Percentiles rank a stretch among this genome's conserved stretches.
Conservation (phyloP, 2,797 vertebrate genomes). For the Pantherophis vulpinus region DNA sequence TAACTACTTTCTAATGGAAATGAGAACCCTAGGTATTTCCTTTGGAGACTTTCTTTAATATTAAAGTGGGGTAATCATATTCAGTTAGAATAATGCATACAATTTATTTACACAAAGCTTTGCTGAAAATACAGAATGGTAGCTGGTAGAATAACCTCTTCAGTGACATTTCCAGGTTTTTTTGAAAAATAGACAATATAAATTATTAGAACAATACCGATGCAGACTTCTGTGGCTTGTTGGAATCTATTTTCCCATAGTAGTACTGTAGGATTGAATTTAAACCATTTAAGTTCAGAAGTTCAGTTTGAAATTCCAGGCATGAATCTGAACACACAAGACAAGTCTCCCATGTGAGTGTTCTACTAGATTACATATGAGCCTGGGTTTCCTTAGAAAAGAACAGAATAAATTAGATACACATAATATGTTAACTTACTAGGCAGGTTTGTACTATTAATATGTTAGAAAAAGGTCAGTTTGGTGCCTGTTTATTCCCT, state of each 20-base stretch:
- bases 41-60: conserved; percentile 47
- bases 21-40: conserved; percentile 55
- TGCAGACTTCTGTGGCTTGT: conserved; percentile 32
- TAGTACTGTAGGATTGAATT: not conserved
- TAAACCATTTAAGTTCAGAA: conserved; percentile 19
- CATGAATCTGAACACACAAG: not conserved
- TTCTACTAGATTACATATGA: not conserved
- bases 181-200: conserved; percentile 35
- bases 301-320: not conserved
- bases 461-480: not conserved
- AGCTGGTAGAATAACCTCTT: conserved; percentile 31
- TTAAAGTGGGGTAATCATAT: conserved; percentile 37
- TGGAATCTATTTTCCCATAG: conserved; percentile 12
- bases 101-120: conserved; percentile 53
- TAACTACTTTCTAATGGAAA: conserved; percentile 57
- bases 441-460: not conserved
- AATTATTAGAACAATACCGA: conserved; percentile 35
- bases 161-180: conserved; percentile 42
- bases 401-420: not conserved
- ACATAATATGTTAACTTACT: not conserved
- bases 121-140: conserved; percentile 39
- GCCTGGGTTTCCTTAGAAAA: not conserved
- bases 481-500: not conserved
- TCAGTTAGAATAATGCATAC: conserved; percentile 48
- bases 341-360: not conserved